Evolutionary conservation across 2,888 invertebrate genomes (phyloP).

Genomic region (Catonia carolina): DNA sequence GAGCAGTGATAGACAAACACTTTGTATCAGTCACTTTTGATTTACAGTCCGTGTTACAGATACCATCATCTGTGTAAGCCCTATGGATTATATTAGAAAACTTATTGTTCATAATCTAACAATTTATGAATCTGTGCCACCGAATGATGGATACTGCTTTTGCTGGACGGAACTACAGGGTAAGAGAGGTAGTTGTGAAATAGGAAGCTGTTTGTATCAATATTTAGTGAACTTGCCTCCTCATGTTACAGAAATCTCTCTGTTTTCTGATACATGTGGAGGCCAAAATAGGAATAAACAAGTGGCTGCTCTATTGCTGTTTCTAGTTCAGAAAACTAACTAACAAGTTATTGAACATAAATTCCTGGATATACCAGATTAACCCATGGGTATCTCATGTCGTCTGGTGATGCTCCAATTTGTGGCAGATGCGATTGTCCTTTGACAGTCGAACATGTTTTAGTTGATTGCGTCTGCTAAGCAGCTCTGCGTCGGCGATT

Average conservation of each 20-base stretch:
- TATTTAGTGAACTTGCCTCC: slow-evolving; percentile 17
- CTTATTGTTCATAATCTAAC: slow-evolving; percentile 36
- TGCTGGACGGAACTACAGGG: slow-evolving; percentile 37
- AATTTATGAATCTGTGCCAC: slow-evolving; percentile 36
- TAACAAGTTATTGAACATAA: slow-evolving; percentile 31
- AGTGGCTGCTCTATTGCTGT: slow-evolving; percentile 31
- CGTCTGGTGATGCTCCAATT: no score
- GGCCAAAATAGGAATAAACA: no score
- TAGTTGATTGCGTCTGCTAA: no score
- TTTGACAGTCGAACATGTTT: no score
- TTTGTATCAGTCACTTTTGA: slow-evolving; percentile 35
- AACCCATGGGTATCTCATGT: no score
- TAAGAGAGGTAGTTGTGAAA: slow-evolving; percentile 34
- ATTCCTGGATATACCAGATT: no score
- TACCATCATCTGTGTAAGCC: slow-evolving; percentile 35
- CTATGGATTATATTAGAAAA: slow-evolving; percentile 38
- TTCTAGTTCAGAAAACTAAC: slow-evolving; percentile 27
- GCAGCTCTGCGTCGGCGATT: no score
- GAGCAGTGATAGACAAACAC: slow-evolving; percentile 29
- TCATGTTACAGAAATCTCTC: slow-evolving; percentile 15
- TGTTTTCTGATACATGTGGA: slow-evolving; percentile 18
- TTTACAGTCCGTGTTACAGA: slow-evolving; percentile 37
- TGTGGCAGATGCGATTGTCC: no score
- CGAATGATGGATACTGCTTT: slow-evolving; percentile 36
- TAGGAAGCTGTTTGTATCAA: slow-evolving; percentile 34